These are phyloP conservation scores for Gerris buenoi DNA, from an alignment of 1,140 invertebrate genomes.

Conservation along the genomic window DNA sequence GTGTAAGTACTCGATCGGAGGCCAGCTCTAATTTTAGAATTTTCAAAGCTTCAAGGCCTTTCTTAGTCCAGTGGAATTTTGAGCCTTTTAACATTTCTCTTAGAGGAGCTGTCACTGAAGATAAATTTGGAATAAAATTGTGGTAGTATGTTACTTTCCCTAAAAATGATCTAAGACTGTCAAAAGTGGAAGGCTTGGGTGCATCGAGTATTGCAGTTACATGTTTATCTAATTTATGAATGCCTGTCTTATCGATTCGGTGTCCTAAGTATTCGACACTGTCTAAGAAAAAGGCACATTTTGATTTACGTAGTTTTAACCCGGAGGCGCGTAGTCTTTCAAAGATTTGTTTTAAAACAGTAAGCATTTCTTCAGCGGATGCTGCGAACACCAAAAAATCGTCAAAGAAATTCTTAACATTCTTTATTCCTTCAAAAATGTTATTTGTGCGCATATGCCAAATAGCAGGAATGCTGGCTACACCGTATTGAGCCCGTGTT, in stretches of 20 bases:
- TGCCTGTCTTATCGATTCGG: neutral
- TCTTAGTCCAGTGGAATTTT: neutral
- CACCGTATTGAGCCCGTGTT: too few relatives aligned
- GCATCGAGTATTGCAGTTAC: neutral
- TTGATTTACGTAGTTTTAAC: neutral
- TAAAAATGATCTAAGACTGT: neutral
- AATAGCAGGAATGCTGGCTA: too few relatives aligned
- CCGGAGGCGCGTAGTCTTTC: neutral
- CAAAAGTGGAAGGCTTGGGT: too few relatives aligned
- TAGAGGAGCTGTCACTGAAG: neutral
- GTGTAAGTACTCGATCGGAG: slow-evolving; percentile 15
- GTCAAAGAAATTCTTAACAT: neutral
- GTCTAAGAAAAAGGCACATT: neutral
- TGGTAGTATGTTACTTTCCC: neutral
- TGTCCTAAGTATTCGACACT: neutral
- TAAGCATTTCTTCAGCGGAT: neutral
- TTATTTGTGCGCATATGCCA: too few relatives aligned
- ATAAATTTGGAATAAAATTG: neutral
- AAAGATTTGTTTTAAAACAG: neutral
- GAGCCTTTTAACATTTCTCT: neutral
- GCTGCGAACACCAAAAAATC: neutral
- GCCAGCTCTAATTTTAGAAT: slow-evolving; percentile 14
- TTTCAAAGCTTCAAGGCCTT: slow-evolving; percentile 15
- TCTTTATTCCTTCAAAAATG: neutral
- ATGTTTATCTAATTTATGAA: neutral